A percentile compares a stretch with the other conserved stretches of the same genome.
These are phyloP conservation scores for Calycopis cecrops DNA, from an alignment of 1,140 invertebrate genomes.

Conservation along the genomic window DNA sequence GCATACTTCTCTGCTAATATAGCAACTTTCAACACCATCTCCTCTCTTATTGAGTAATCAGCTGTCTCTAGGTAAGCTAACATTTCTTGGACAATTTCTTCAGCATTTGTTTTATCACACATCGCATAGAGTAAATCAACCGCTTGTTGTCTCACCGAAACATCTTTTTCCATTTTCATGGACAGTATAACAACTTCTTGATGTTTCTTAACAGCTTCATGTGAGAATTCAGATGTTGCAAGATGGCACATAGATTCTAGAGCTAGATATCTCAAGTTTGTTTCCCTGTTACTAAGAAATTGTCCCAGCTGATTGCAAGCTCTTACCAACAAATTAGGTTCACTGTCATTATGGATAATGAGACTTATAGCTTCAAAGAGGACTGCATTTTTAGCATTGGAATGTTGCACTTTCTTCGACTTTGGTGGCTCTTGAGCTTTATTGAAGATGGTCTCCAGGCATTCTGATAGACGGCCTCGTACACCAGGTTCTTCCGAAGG, in stretches of 20 bases:
- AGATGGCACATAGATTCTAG: conserved; percentile 99
- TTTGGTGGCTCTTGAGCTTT: conserved; percentile 99
- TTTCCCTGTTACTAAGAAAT: conserved; percentile 98
- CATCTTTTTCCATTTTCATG: conserved; percentile 99
- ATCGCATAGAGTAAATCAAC: conserved; percentile 99
- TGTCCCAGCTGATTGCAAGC: conserved; percentile 99
- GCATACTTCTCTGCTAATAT: conserved; percentile 99
- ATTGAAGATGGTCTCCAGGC: conserved; percentile 99
- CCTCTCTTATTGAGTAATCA: conserved; percentile 99
- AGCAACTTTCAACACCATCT: conserved; percentile 99
- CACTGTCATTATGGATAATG: conserved; percentile 99
- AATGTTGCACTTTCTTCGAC: conserved; percentile 99
- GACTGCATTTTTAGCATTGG: conserved; percentile 99
- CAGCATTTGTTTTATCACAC: conserved; percentile 99
- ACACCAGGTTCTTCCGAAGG: conserved; percentile 97
- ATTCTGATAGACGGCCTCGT: conserved; percentile 96
- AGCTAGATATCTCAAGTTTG: conserved; percentile 97
- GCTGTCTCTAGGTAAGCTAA: conserved; percentile 98
- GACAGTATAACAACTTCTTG: conserved; percentile 99
- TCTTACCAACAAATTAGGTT: conserved; percentile 96
- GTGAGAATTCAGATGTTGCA: conserved; percentile 99
- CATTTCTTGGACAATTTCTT: conserved; percentile 99
- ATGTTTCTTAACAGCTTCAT: conserved; percentile 99
- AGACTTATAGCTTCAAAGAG: conserved; percentile 99
- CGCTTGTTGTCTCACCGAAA: conserved; percentile 98